Percentiles rank a stretch among this genome's conserved stretches.
Evolutionary conservation across 2,113 vertebrate species (phyloP).

Genomic region (Halcyon senegalensis): DNA sequence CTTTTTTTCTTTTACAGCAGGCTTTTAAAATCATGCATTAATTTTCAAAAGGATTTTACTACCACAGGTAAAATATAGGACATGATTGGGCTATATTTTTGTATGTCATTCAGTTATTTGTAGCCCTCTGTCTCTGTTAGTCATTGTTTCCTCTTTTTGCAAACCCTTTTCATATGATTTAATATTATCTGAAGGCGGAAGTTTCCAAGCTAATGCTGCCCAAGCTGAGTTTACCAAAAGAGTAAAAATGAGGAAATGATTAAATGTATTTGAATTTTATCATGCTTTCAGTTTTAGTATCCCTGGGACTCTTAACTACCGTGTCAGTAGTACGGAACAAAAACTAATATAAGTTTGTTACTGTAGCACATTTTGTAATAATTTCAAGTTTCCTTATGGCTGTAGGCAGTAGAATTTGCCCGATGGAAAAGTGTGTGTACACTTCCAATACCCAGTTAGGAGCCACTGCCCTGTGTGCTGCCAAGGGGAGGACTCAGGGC

Average conservation of each 20-base stretch:
- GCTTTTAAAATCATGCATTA: neutral
- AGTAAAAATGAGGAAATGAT: slow-evolving; percentile 10
- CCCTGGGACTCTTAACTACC: neutral
- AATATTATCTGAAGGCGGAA: neutral
- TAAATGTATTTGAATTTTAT: neutral
- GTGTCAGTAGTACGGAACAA: neutral
- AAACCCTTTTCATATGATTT: neutral
- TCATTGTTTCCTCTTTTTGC: slow-evolving; percentile 31
- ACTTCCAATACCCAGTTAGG: neutral
- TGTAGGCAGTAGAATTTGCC: neutral
- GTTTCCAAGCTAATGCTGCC: neutral
- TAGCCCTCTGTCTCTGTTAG: neutral
- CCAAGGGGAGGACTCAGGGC: neutral
- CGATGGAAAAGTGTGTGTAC: rapidly evolving
- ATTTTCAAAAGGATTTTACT: neutral
- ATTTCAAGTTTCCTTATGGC: neutral
- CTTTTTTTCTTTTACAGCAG: neutral
- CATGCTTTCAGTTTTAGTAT: neutral
- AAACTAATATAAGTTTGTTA: neutral
- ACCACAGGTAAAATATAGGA: neutral
- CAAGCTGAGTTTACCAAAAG: neutral
- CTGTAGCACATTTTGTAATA: neutral
- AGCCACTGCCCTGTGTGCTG: neutral
- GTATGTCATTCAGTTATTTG: neutral
- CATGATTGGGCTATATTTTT: neutral